phyloP scores from a whole-genome alignment of 2,888 invertebrate species.

The Trichopria drosophilae region DNA sequence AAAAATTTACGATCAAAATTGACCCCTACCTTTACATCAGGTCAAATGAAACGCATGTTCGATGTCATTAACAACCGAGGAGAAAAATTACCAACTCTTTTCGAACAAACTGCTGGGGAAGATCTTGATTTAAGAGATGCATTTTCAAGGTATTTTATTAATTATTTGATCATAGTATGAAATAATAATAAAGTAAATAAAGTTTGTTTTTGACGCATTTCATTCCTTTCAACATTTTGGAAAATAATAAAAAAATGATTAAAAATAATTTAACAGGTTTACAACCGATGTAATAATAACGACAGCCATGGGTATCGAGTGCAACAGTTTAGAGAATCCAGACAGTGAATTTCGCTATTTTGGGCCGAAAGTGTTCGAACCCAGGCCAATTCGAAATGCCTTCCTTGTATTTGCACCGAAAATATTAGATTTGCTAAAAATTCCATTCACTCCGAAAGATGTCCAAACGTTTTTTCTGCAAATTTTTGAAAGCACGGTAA shows the following conservation, averaged over 20 bases:
- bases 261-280: slow-evolving; percentile 21
- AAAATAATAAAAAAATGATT: no score
- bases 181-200: no score
- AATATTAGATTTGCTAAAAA: slow-evolving; percentile 30
- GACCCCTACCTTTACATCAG: slow-evolving; percentile 49
- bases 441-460: slow-evolving; percentile 30
- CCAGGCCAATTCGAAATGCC: slow-evolving; percentile 27
- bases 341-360: slow-evolving; percentile 36
- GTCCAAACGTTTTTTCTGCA: slow-evolving; percentile 46
- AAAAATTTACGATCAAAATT: slow-evolving; percentile 44
- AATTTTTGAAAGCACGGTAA: slow-evolving; percentile 44
- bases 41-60: slow-evolving; percentile 49
- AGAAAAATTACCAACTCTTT: slow-evolving; percentile 30
- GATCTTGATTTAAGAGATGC: slow-evolving; percentile 33
- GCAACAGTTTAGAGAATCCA: slow-evolving; percentile 36
- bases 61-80: slow-evolving; percentile 36
- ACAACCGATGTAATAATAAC: slow-evolving; percentile 37
- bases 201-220: no score
- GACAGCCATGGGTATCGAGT: slow-evolving; percentile 35
- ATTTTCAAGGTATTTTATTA: slow-evolving; percentile 28
- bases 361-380: slow-evolving; percentile 34
- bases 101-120: slow-evolving; percentile 26
- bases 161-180: background rate
- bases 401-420: slow-evolving; percentile 31
- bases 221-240: no score